Conservation (phyloP, 23 tunicate genomes). For the Ascidia mentula region DNA sequence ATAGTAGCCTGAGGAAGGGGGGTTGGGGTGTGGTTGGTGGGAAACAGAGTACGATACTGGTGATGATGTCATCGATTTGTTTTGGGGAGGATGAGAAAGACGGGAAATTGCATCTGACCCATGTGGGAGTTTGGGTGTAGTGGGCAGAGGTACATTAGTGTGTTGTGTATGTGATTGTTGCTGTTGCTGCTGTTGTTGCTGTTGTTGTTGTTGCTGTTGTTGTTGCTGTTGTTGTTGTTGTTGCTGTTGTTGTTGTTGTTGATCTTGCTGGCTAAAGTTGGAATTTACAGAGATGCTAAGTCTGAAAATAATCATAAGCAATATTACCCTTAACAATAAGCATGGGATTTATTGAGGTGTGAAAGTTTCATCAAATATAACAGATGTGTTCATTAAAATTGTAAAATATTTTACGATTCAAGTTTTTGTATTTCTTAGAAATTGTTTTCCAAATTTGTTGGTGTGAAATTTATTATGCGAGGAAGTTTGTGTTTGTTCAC, state of each 20-base stretch:
- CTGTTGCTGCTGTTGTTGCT: slow-evolving; percentile 9
- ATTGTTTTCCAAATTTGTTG: too few species aligned
- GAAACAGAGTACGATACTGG: slow-evolving; percentile 62
- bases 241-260: slow-evolving; percentile 28
- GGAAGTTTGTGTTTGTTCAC: too few species aligned
- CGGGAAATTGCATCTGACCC: slow-evolving; percentile 14
- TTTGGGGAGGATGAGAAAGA: slow-evolving; percentile 29
- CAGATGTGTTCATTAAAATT: too few species aligned
- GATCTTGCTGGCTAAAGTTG: slow-evolving; percentile 23
- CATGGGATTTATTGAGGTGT: too few species aligned
- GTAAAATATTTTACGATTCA: too few species aligned
- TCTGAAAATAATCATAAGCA: slow-evolving; percentile 30
- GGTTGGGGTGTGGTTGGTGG: slow-evolving; percentile 63
- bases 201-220: slow-evolving; percentile 20
- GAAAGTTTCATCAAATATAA: too few species aligned
- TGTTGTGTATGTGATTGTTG: slow-evolving; percentile 25
- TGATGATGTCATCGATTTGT: slow-evolving; percentile 41
- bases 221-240: not conserved
- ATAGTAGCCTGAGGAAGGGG: slow-evolving; percentile 6
- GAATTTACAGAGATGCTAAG: slow-evolving; percentile 58
- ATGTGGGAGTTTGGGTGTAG: slow-evolving; percentile 12
- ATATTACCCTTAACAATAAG: too few species aligned
- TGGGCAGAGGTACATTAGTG: slow-evolving; percentile 8
- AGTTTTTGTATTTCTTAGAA: too few species aligned
- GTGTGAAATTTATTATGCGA: too few species aligned